Evolutionary conservation across 2,797 vertebrate species (phyloP), one percentile per base, ranked within the genome.

Genomic region (Clamator glandarius): DNA sequence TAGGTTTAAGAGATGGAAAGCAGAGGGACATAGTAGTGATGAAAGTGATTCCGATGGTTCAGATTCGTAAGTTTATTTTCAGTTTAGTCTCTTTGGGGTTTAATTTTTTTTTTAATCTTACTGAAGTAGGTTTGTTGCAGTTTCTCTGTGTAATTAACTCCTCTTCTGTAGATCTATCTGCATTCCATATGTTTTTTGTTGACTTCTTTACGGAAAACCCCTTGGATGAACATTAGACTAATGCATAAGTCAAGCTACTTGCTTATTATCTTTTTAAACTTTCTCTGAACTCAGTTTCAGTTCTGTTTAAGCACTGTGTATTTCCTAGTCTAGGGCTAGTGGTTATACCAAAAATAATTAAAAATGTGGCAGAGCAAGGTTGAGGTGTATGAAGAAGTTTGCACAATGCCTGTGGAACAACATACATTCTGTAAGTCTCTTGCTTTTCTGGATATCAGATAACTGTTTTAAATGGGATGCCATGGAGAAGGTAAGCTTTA

Each of bases 1-100:
- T 89, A 97, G 98, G 73, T 98, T 98, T 93, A 98, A 98, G 96
- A 98, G 98, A 59, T 99, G 98, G 98, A 99, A 98, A 89, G 98
- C 98, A 35, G 98, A 98, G 87, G 98, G 98, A 39, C 98, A 99
- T 94, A 98, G 98, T 52, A 98, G 98, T 84, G 98, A 98, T 44
- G 98, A 98, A 87, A 98, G 98, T 11, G 98, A 98, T 95, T 98
- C 98, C 0, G 98, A 98, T 25, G 98, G 97, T 81, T 98, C 98
- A 1, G 98, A 98, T 96, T 98, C 98, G 98, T 98, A 98, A 97
- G 98, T 98, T 84, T 36, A 4, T 83, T 70, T 84, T 90, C n/a
- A 61, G n/a, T 72, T 85, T 35, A 73, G 66, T 90, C 33, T 86
- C 59, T 78, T n/a, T 28, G 6, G 41, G 19, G 7, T 3, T 36